Conservation (phyloP, 92 coral and sea anemone species). For the Parazoanthus atlanticus region DNA sequence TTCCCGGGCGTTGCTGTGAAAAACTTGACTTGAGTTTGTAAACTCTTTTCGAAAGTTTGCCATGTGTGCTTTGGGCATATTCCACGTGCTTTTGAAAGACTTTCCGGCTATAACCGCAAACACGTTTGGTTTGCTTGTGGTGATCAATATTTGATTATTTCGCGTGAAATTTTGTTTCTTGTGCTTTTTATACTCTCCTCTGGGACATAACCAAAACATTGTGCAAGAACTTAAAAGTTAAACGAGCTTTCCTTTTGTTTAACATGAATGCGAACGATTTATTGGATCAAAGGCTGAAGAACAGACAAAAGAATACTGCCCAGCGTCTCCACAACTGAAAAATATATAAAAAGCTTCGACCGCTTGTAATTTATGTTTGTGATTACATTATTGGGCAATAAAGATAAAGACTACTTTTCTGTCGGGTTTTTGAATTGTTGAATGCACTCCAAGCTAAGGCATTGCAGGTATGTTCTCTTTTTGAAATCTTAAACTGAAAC, state of each 20-base stretch:
- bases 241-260: neutral
- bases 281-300: neutral
- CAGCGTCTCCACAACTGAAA: neutral
- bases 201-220: neutral
- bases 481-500: no score
- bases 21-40: neutral
- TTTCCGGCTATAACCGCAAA: neutral
- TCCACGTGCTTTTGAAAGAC: neutral
- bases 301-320: neutral
- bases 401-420: neutral
- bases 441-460: no score
- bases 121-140: neutral
- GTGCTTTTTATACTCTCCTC: neutral
- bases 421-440: neutral
- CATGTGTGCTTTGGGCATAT: neutral
- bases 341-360: neutral
- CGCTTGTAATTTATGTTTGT: neutral
- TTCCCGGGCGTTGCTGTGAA: conserved; percentile 1
- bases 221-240: neutral
- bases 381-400: neutral
- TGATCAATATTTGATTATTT: no score
- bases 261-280: neutral
- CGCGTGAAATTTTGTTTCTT: neutral
- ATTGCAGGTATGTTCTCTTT: no score
- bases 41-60: neutral